Base-by-base conservation (phyloP, 2,113 vertebrate species). In the Xiphophorus maculatus region DNA sequence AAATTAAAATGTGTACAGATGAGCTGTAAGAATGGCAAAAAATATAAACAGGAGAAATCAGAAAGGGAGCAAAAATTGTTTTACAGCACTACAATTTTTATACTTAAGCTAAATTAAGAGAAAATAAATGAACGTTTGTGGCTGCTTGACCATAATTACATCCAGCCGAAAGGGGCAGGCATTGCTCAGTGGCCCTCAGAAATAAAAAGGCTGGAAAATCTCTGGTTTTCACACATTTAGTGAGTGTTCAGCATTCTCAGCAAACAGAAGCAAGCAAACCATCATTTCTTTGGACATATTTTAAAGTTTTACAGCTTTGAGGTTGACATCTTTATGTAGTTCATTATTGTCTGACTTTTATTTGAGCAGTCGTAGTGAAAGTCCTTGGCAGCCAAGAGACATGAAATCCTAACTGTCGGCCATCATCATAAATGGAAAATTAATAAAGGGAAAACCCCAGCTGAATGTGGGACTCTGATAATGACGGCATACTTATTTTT, bases 381-480 rank as follows among this genome's bases (percentile, higher is more conserved):
- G 17, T 58, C 33, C 22, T 71, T 60, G 79, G 15, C 29, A 37
- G 58, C 2, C 37, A 19, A 30, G 25, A 17, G 15, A 65, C 48
- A 63, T 66, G 1, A 64, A 79, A 28, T 66, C 66, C 19, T 65
- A 79, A 66, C 51, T 54, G 32, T 32, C 27, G 6, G 28, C 22
- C 27, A 7, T 71, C 3, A 63, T 69, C 60, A 73, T 44, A 32
- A 40, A 66, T 25, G 80, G 62, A 48, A 48, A 48, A 48, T 48
- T 48, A 48, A 48, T 48, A 48, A 48, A 48, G 44, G 44, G 44
- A 48, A 48, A 48, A 6, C 44, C 44, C 44, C 44, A 48, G 17
- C 17, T 5, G 14, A 48, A 17, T 48, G 44, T 19, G 17, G 44
- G 40, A 15, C 14, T 19, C 44, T 48, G 33, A 28, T 19, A 71